Percentiles rank a stretch among this genome's conserved stretches.
phyloP scores from a whole-genome alignment of 2,888 invertebrate species.

The Platycheirus rosarum region DNA sequence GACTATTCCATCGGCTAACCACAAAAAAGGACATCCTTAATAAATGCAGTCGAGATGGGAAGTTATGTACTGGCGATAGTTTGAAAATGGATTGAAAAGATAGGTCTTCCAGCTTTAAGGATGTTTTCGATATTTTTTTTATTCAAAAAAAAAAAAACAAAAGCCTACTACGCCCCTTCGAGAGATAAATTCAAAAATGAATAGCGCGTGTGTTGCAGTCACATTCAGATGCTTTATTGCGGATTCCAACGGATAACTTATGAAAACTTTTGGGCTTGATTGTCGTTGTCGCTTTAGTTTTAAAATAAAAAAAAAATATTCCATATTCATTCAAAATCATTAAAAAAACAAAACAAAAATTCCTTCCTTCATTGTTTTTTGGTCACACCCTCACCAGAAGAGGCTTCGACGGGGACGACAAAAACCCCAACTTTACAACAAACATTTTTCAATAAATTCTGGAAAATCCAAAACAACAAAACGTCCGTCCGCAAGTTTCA shows the following conservation, averaged over 20 bases:
- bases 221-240: conserved; percentile 62
- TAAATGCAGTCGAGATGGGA: neutral
- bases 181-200: conserved; percentile 41
- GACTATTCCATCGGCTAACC: neutral
- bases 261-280: conserved; percentile 52
- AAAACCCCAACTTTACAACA: conserved; percentile 43
- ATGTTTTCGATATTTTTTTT: too few relatives aligned
- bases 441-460: conserved; percentile 70
- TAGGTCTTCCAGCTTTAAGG: too few relatives aligned
- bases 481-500: conserved; percentile 65
- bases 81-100: neutral
- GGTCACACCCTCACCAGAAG: conserved; percentile 12
- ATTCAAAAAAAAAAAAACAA: neutral
- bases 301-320: conserved; percentile 10
- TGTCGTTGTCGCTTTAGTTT: conserved; percentile 57
- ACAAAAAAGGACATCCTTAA: conserved; percentile 4
- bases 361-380: conserved; percentile 52
- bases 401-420: neutral
- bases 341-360: conserved; percentile 37
- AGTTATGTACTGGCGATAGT: neutral
- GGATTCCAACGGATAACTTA: conserved; percentile 53
- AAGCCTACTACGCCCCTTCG: too few relatives aligned
- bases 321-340: conserved; percentile 26
- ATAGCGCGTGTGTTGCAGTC: conserved; percentile 41
- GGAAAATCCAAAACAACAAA: conserved; percentile 60